Base-by-base conservation (phyloP, 2,888 invertebrate species). In the Pseudanteris insignis region DNA sequence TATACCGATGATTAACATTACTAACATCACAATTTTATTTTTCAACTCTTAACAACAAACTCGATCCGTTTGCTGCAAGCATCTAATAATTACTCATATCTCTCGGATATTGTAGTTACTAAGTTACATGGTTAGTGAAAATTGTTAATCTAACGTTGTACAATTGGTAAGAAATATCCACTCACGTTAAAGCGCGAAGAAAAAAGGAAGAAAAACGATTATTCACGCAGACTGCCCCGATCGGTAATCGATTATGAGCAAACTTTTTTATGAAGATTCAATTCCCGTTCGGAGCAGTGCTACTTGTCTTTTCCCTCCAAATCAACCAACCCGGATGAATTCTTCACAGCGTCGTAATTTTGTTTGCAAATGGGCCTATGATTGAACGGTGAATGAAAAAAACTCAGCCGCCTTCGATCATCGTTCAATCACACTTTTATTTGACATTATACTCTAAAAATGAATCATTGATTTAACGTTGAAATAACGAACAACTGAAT, bases 1-100 rank as follows among this genome's bases (percentile, higher is more conserved):
- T 58, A 58, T 58, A 58, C 58, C 46, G 51, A 58, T 58, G 58
- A 51, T 58, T 51, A 58, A 58, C 50, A 58, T 58, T 50, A 51
- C 51, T 58, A 58, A 51, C 58, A 58, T 58, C 58, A 51, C 58
- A 58, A 58, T 58, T 44, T n/a, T n/a, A n/a, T n/a, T n/a, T 44
- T 33, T 46, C 30, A 58, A 50, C 48, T 48, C 48, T 43, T 18
- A 29, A 26, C 48, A 43, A 48, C 57, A 57, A 57, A 57, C 46
- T 34, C 34, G 41, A 8, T 14, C 14, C 15, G 43, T 37, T 48
- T 57, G 57, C 24, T 48, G 55, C 7, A 28, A 55, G 55, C 48
- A 12, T 21, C 43, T 48, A 57, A 57, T 40, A 33, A 44, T 38
- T 57, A 43, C 29, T 46, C 48, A 36, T 43, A 28, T 48, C 37